Conservation (phyloP, 2,888 invertebrate species). For the Embidobia sp. region DNA sequence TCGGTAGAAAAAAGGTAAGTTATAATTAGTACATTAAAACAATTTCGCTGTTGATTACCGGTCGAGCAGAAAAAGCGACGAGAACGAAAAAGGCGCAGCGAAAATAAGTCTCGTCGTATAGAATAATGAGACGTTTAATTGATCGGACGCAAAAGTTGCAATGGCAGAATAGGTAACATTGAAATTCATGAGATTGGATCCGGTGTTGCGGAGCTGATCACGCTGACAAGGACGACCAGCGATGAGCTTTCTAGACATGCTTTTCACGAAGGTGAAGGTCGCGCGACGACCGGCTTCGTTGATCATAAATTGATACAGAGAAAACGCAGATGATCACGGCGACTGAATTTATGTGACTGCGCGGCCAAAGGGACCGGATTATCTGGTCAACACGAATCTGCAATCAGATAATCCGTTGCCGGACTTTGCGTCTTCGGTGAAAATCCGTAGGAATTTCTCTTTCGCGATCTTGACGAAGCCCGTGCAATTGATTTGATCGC, state of each 20-base stretch:
- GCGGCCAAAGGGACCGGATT: slow-evolving; percentile 19
- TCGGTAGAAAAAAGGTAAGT: too few relatives aligned
- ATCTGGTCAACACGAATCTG: slow-evolving; percentile 26
- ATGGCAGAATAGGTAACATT: slow-evolving; percentile 56
- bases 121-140: slow-evolving; percentile 50
- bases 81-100: slow-evolving; percentile 8
- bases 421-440: background rate
- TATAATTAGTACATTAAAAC: slow-evolving; percentile 32
- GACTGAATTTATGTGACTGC: slow-evolving; percentile 17
- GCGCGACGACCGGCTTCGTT: slow-evolving; percentile 43
- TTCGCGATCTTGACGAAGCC: too few relatives aligned
- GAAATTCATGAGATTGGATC: slow-evolving; percentile 59
- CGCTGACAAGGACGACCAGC: slow-evolving; percentile 41
- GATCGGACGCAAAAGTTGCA: slow-evolving; percentile 57
- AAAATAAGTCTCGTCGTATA: slow-evolving; percentile 36
- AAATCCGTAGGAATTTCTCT: background rate
- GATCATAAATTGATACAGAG: slow-evolving; percentile 50
- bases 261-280: slow-evolving; percentile 75
- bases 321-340: slow-evolving; percentile 17
- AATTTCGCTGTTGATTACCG: slow-evolving; percentile 19
- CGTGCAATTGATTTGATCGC: too few relatives aligned
- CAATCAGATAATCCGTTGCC: slow-evolving; percentile 13
- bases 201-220: slow-evolving; percentile 49
- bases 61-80: slow-evolving; percentile 3
- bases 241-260: slow-evolving; percentile 72